These are phyloP conservation scores for Drosophila sechellia DNA, from an alignment of 1,140 invertebrate species.

Conservation along the genomic window DNA sequence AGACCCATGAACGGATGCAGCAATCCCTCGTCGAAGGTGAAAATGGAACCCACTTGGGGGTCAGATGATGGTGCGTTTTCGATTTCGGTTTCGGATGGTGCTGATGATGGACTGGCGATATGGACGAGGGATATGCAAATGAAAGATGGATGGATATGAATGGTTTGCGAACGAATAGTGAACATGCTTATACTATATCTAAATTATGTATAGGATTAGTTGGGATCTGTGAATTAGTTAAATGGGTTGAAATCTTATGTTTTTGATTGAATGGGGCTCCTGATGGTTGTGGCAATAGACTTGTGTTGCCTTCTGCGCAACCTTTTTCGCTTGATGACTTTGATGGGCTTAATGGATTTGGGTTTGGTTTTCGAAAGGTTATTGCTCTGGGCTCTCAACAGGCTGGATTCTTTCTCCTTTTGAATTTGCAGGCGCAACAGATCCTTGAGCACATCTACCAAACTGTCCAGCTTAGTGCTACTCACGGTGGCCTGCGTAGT, in stretches of 20 bases:
- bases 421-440: slow-evolving; percentile 57
- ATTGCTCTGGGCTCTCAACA: neutral
- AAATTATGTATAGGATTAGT: slow-evolving; percentile 30
- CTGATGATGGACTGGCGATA: slow-evolving; percentile 72
- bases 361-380: neutral
- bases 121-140: slow-evolving; percentile 30
- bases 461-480: slow-evolving; percentile 58
- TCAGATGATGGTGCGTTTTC: slow-evolving; percentile 9
- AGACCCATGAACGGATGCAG: slow-evolving; percentile 78
- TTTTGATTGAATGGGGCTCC: neutral
- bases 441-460: slow-evolving; percentile 64
- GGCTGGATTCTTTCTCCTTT: slow-evolving; percentile 17
- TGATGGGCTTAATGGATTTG: slow-evolving; percentile 6
- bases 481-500: slow-evolving; percentile 30
- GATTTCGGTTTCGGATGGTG: slow-evolving; percentile 39
- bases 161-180: slow-evolving; percentile 16
- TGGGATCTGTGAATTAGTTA: slow-evolving; percentile 11
- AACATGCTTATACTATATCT: slow-evolving; percentile 4
- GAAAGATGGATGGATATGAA: slow-evolving; percentile 32
- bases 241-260: neutral
- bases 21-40: slow-evolving; percentile 42
- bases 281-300: slow-evolving; percentile 5
- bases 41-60: slow-evolving; percentile 44
- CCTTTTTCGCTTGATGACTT: slow-evolving; percentile 12
- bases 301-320: slow-evolving; percentile 4